These are phyloP conservation scores for Myodes glareolus DNA, from an alignment of 2,113 vertebrate species.

Conservation along the genomic window DNA sequence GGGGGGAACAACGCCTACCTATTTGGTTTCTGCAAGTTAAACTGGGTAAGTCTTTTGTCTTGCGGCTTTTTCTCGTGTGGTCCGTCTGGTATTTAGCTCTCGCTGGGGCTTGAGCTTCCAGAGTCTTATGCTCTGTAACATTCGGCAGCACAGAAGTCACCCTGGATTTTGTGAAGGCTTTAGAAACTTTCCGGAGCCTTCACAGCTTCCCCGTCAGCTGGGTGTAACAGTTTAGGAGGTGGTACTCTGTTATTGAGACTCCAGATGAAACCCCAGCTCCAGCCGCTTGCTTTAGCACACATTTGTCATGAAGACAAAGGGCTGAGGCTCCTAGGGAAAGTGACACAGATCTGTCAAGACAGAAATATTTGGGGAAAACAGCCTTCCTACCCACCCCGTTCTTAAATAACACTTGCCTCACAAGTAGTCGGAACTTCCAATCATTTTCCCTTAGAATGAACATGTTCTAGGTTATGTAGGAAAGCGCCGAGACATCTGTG, in stretches of 20 bases:
- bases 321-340: neutral
- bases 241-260: neutral
- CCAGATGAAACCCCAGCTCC: neutral
- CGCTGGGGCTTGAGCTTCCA: neutral
- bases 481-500: constrained; percentile 47
- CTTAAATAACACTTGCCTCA: constrained; percentile 36
- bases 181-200: neutral
- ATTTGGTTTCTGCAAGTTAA: neutral
- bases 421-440: constrained; percentile 25
- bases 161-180: neutral
- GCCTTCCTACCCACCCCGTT: neutral
- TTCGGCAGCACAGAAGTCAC: neutral
- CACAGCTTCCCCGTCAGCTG: constrained; percentile 24
- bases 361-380: constrained; percentile 45
- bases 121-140: neutral
- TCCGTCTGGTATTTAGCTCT: neutral
- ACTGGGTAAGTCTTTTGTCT: neutral
- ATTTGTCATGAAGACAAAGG: constrained; percentile 58
- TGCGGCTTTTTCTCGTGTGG: neutral
- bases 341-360: constrained; percentile 37
- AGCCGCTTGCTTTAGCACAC: neutral
- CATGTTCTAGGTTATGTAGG: constrained; percentile 26
- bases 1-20: neutral
- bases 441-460: neutral
- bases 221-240: constrained; percentile 30